These are phyloP conservation scores for Drosophila pachea DNA, from an alignment of 1,140 invertebrate genomes.

Conservation along the genomic window DNA sequence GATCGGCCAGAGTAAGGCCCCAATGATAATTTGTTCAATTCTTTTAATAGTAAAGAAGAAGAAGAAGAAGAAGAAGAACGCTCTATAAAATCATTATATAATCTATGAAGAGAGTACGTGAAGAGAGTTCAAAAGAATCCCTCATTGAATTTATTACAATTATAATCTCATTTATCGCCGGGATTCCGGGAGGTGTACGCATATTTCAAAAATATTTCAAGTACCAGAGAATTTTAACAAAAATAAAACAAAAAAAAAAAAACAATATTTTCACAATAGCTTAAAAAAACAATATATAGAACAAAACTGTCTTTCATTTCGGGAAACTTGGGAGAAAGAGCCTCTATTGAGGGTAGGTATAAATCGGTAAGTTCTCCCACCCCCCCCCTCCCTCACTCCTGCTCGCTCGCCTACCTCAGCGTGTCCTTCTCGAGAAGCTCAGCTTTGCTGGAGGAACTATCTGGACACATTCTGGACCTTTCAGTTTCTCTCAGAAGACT, in stretches of 20 bases:
- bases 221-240: conserved; percentile 68
- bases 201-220: conserved; percentile 54
- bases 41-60: conserved; percentile 9
- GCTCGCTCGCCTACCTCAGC: neutral
- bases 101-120: conserved; percentile 13
- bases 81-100: conserved; percentile 3
- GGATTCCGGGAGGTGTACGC: conserved; percentile 52
- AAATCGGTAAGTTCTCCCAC: neutral
- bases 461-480: too few species aligned
- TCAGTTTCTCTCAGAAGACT: neutral
- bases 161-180: conserved; percentile 42
- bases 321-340: neutral
- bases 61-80: conserved; percentile 12
- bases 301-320: conserved; percentile 2
- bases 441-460: too few species aligned
- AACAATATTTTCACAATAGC: conserved; percentile 74
- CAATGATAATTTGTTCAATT: conserved; percentile 8
- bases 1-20: neutral
- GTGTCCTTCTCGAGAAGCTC: neutral
- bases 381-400: neutral
- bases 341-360: neutral
- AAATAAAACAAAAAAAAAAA: conserved; percentile 50
- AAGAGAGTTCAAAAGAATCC: conserved; percentile 16
- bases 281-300: conserved; percentile 34
- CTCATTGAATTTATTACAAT: conserved; percentile 46